Conservation (phyloP, 1,140 invertebrate species). For the Eupeodes corollae region DNA sequence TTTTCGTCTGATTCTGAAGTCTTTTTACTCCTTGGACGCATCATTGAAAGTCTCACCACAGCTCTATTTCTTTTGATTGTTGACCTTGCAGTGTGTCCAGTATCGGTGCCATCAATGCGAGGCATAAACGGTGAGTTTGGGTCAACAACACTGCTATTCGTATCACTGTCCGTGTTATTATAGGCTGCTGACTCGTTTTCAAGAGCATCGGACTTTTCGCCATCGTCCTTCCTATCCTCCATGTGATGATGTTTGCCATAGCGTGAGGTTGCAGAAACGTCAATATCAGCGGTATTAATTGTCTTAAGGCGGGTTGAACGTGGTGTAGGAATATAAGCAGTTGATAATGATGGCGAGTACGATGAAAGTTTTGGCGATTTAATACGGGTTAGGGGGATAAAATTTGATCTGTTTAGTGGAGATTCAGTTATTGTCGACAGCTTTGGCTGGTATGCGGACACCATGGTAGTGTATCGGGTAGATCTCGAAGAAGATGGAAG, state of each 20-base stretch:
- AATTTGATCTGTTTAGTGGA: constrained; percentile 23
- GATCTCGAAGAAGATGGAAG: constrained; percentile 9
- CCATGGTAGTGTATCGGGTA: constrained; percentile 25
- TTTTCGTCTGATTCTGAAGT: constrained; percentile 24
- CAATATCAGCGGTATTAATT: constrained; percentile 72
- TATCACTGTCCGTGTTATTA: constrained; percentile 1
- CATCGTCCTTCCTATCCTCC: constrained; percentile 13
- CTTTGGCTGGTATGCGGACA: constrained; percentile 53
- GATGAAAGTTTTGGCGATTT: constrained; percentile 37
- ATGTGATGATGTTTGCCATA: constrained; percentile 41
- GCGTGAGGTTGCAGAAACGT: constrained; percentile 50
- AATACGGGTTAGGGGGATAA: constrained; percentile 36
- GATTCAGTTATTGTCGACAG: constrained; percentile 61
- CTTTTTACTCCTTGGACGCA: constrained; percentile 44
- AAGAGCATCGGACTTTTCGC: constrained; percentile 10
- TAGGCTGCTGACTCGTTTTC: constrained; percentile 11
- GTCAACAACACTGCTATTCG: constrained; percentile 18
- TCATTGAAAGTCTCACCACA: constrained; percentile 57
- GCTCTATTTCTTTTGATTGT: constrained; percentile 57
- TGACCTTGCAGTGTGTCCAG: constrained; percentile 31
- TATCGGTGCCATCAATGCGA: constrained; percentile 31
- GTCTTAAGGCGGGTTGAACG: constrained; percentile 43
- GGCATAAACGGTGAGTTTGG: constrained; percentile 5
- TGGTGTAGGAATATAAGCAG: constrained; percentile 37
- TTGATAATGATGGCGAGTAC: constrained; percentile 17